Conservation (phyloP, 2,888 invertebrate species). For the Orthonychiurus folsomi region DNA sequence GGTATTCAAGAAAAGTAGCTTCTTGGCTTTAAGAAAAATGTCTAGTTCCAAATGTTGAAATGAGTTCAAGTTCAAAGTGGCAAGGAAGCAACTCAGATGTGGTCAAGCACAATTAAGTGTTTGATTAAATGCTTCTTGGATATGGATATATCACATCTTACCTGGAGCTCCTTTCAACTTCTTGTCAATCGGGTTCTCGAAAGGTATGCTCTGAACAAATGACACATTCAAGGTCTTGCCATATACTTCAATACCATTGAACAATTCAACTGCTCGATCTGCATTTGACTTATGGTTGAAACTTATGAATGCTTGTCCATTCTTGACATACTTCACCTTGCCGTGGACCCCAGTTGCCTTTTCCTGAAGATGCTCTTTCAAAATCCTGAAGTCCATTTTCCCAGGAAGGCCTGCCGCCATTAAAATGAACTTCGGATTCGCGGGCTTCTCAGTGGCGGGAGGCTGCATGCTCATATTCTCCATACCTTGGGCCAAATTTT, state of each 20-base stretch:
- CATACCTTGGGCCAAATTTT: background rate
- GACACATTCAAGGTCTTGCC: slow-evolving; percentile 13
- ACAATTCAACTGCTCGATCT: slow-evolving; percentile 9
- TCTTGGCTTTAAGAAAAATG: too few species aligned
- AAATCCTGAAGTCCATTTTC: slow-evolving; percentile 15
- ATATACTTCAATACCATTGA: slow-evolving; percentile 15
- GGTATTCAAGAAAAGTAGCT: too few species aligned
- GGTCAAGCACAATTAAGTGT: too few species aligned
- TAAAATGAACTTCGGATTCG: slow-evolving; percentile 3
- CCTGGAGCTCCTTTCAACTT: slow-evolving; percentile 4
- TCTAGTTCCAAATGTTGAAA: too few species aligned
- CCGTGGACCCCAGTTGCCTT: slow-evolving; percentile 7
- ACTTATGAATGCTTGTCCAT: slow-evolving; percentile 16
- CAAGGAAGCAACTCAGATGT: too few species aligned
- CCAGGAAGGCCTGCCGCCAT: slow-evolving; percentile 16
- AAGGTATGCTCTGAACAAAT: slow-evolving; percentile 6
- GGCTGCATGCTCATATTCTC: background rate
- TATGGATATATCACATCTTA: too few species aligned
- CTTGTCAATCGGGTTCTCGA: slow-evolving; percentile 3
- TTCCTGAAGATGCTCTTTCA: slow-evolving; percentile 11
- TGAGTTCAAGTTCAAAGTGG: too few species aligned
- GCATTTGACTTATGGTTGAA: slow-evolving; percentile 10
- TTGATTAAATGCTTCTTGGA: too few species aligned
- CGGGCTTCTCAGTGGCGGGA: background rate
- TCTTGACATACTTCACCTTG: slow-evolving; percentile 13